These are phyloP conservation scores for Mastacembelus armatus DNA, from an alignment of 2,797 vertebrate species.

Conservation along the genomic window DNA sequence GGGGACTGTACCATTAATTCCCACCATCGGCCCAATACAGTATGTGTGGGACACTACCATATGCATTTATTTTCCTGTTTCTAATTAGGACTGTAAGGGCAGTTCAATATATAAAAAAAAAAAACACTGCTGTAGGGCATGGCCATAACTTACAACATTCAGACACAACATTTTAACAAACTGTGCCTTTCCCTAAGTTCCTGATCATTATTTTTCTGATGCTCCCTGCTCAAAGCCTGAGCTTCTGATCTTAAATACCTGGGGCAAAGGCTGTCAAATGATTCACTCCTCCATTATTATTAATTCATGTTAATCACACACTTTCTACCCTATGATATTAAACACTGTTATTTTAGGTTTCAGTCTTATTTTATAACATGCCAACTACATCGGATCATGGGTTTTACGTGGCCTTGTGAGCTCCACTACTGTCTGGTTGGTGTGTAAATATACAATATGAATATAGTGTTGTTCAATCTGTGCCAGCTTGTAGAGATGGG, in stretches of 20 bases:
- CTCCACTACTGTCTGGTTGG: background rate
- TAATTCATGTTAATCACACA: slow-evolving; percentile 57
- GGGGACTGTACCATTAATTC: background rate
- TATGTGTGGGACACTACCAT: background rate
- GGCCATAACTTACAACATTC: slow-evolving; percentile 2
- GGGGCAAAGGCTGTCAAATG: slow-evolving; percentile 54
- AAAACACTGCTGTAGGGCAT: slow-evolving; percentile 23
- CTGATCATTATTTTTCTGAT: slow-evolving; percentile 46
- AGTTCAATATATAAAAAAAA: slow-evolving; percentile 14
- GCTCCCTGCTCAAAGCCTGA: slow-evolving; percentile 25
- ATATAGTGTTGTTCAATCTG: background rate
- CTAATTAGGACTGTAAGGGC: slow-evolving; percentile 20
- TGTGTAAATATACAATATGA: background rate
- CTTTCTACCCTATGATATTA: slow-evolving; percentile 24
- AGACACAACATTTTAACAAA: slow-evolving; percentile 45
- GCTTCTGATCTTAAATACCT: slow-evolving; percentile 49
- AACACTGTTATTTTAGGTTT: slow-evolving; percentile 20
- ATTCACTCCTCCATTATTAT: slow-evolving; percentile 52
- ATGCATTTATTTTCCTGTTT: slow-evolving; percentile 12
- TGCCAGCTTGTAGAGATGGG: background rate
- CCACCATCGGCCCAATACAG: background rate
- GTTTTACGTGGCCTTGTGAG: background rate
- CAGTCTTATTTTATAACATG: background rate
- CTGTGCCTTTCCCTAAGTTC: slow-evolving; percentile 15
- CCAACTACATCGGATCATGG: slow-evolving; percentile 14